Conservation (phyloP, 92 coral and sea anemone species). For the Porites rus region DNA sequence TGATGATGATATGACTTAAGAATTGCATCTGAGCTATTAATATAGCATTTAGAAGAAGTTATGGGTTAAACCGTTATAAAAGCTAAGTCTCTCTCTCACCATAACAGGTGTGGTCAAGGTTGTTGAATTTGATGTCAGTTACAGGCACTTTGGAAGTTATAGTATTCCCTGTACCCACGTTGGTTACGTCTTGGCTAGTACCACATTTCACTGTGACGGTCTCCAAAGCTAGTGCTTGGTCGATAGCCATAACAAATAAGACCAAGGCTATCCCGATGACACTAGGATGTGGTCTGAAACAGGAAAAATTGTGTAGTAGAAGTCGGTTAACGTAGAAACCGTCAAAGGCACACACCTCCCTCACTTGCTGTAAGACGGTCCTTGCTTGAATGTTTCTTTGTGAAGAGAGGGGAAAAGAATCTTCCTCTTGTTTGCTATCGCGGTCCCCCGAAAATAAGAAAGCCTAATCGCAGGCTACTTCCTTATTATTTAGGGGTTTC, state of each 20-base stretch:
- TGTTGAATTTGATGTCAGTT: background rate
- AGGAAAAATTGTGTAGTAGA: background rate
- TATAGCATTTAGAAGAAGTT: background rate
- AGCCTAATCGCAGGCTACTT: too few relatives aligned
- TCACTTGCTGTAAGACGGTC: too few relatives aligned
- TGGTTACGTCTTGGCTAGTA: conserved; percentile 1
- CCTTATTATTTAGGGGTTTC: too few relatives aligned
- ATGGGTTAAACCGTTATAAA: background rate
- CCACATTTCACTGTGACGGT: conserved; percentile 18
- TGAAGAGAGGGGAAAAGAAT: too few relatives aligned
- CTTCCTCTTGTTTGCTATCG: too few relatives aligned
- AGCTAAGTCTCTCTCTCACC: background rate
- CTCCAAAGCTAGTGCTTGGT: background rate
- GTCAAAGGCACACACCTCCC: too few relatives aligned
- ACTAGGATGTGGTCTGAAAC: conserved; percentile 2
- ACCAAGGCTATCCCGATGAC: background rate
- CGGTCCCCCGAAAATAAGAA: too few relatives aligned
- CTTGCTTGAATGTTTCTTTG: too few relatives aligned
- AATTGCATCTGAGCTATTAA: background rate
- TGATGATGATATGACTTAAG: background rate
- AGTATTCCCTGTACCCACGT: background rate
- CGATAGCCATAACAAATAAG: background rate
- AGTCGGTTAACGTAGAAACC: too few relatives aligned
- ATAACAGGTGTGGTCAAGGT: conserved; percentile 7
- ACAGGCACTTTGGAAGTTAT: background rate